Evolutionary conservation across 2,888 invertebrate species (phyloP).

Genomic region (Mythimna lalbum): DNA sequence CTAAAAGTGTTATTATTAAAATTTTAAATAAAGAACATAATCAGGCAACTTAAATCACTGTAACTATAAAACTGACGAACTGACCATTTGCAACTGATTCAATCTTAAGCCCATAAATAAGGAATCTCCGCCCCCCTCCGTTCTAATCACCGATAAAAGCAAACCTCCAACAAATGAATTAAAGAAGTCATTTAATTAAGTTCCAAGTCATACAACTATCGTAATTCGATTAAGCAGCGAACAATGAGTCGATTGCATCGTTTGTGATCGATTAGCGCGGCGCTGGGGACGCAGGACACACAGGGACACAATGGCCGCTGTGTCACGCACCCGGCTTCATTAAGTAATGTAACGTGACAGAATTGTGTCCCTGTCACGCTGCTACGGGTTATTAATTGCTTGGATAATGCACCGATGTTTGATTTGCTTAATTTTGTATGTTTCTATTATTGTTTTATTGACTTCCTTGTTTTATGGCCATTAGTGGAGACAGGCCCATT

Average conservation of each 20-base stretch:
- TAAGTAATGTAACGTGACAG: slow-evolving; percentile 44
- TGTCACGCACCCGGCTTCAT: slow-evolving; percentile 53
- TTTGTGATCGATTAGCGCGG: slow-evolving; percentile 55
- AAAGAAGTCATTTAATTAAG: slow-evolving; percentile 47
- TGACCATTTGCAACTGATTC: neutral
- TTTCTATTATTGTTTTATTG: slow-evolving; percentile 12
- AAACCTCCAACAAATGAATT: slow-evolving; percentile 34
- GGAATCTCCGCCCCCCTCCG: slow-evolving; percentile 8
- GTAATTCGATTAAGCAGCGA: slow-evolving; percentile 57
- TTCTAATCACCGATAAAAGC: slow-evolving; percentile 26
- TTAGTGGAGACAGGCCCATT: neutral
- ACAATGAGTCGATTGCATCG: slow-evolving; percentile 57
- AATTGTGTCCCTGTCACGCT: slow-evolving; percentile 17
- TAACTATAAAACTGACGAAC: neutral
- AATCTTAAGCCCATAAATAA: neutral
- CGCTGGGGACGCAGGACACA: neutral
- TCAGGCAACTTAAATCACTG: too few species aligned
- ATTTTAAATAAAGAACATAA: too few species aligned
- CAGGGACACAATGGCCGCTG: slow-evolving; percentile 36
- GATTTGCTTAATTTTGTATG: slow-evolving; percentile 18
- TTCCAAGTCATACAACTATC: slow-evolving; percentile 50
- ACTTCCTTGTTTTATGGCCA: neutral
- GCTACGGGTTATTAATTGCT: slow-evolving; percentile 24
- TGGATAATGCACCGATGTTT: slow-evolving; percentile 21
- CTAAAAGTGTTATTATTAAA: too few species aligned